Percentiles rank a stretch among this genome's conserved stretches.
phyloP scores from a whole-genome alignment of 2,113 vertebrate species.

The Hippocampus barbouri region DNA sequence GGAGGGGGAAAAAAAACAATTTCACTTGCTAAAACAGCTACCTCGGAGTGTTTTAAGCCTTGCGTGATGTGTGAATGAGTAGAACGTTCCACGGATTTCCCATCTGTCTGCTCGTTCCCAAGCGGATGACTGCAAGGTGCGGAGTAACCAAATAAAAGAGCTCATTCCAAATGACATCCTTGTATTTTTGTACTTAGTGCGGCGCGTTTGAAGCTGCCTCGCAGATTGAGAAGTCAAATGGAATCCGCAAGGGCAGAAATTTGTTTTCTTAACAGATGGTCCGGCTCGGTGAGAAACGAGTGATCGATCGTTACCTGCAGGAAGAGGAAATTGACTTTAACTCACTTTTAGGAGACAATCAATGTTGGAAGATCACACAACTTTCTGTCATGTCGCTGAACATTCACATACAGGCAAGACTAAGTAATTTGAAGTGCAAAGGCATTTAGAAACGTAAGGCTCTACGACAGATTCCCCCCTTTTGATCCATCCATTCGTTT shows the following conservation, averaged over 20 bases:
- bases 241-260: constrained; percentile 45
- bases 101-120: constrained; percentile 19
- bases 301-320: constrained; percentile 51
- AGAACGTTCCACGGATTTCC: constrained; percentile 8
- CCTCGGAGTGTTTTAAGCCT: constrained; percentile 46
- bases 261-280: constrained; percentile 49
- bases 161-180: constrained; percentile 7
- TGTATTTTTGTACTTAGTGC: constrained; percentile 27
- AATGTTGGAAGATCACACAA: constrained; percentile 36
- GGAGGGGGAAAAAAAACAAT: constrained; percentile 38
- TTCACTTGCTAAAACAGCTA: constrained; percentile 45
- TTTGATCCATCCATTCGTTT: not conserved
- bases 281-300: constrained; percentile 15
- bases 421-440: not conserved
- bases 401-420: constrained; percentile 24
- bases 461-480: not conserved
- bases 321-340: constrained; percentile 51
- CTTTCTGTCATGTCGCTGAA: not conserved
- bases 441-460: not conserved
- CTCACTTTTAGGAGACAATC: constrained; percentile 48
- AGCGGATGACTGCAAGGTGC: constrained; percentile 10
- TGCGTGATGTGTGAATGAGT: constrained; percentile 17
- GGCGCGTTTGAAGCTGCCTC: constrained; percentile 25
- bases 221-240: constrained; percentile 43
- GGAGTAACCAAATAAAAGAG: constrained; percentile 15